These are phyloP conservation scores for Andricus quercusramuli DNA, from an alignment of 2,888 invertebrate genomes.

Conservation along the genomic window DNA sequence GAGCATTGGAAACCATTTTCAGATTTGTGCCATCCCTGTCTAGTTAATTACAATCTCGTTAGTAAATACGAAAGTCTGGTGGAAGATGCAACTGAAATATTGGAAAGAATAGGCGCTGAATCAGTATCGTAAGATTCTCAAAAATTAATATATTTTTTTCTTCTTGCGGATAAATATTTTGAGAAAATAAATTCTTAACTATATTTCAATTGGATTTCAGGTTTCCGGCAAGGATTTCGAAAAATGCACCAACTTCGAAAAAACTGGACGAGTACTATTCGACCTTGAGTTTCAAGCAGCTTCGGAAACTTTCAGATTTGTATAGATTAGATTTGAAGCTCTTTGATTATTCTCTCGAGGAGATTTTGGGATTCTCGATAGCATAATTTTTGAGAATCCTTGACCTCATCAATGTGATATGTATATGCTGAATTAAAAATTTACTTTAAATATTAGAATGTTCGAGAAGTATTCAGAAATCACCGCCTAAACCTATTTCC, in stretches of 20 bases:
- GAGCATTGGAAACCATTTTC: conserved; percentile 95
- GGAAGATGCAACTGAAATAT: conserved; percentile 82
- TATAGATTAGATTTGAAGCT: conserved; percentile 90
- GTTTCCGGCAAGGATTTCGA: conserved; percentile 77
- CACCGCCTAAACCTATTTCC: too few relatives aligned
- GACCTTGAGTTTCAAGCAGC: conserved; percentile 85
- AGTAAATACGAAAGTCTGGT: conserved; percentile 93
- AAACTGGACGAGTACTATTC: conserved; percentile 87
- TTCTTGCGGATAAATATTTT: not conserved
- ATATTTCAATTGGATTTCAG: conserved; percentile 60
- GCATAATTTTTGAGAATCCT: conserved; percentile 4
- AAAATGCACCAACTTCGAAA: conserved; percentile 86
- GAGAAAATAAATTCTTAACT: too few relatives aligned
- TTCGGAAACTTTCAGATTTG: conserved; percentile 86
- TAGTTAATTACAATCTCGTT: conserved; percentile 91
- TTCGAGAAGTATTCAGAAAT: too few relatives aligned
- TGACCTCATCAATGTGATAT: conserved; percentile 1
- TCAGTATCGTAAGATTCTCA: conserved; percentile 67
- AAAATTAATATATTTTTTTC: not conserved
- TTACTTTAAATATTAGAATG: too few relatives aligned
- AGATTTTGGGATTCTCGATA: conserved; percentile 82
- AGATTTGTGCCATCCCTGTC: conserved; percentile 92
- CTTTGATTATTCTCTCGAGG: conserved; percentile 89
- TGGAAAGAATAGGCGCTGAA: conserved; percentile 72
- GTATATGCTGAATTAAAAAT: not conserved